These are phyloP conservation scores for Cheilosia grossa DNA, from an alignment of 2,888 invertebrate genomes.

Conservation along the genomic window DNA sequence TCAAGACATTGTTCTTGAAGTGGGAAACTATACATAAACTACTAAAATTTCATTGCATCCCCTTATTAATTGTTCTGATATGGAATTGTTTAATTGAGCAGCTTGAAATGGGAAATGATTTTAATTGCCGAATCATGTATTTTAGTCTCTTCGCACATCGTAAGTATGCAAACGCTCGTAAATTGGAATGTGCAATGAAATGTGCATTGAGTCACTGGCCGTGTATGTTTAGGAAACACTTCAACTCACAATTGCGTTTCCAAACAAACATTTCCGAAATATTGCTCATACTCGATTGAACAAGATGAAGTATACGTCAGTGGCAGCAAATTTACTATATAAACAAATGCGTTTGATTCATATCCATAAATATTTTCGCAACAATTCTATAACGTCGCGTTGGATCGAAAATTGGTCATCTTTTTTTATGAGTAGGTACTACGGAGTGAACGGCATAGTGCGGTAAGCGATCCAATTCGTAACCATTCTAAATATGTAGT, in stretches of 20 bases:
- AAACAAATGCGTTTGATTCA: background rate
- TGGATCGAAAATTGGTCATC: too few species aligned
- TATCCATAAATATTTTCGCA: background rate
- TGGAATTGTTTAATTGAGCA: background rate
- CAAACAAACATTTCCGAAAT: conserved; percentile 5
- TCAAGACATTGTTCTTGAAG: too few species aligned
- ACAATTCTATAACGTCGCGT: too few species aligned
- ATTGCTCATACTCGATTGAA: background rate
- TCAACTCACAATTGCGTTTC: background rate
- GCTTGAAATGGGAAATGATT: background rate
- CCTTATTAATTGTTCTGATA: too few species aligned
- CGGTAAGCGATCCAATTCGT: too few species aligned
- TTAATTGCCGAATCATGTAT: background rate
- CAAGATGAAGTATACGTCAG: background rate
- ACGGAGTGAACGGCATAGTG: too few species aligned
- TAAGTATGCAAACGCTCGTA: background rate
- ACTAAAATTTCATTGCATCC: too few species aligned
- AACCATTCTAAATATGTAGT: too few species aligned
- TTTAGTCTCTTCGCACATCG: conserved; percentile 1
- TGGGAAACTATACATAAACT: too few species aligned
- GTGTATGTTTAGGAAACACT: background rate
- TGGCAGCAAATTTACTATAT: background rate
- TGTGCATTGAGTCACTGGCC: conserved; percentile 8
- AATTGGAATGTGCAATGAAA: background rate
- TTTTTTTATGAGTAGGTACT: too few species aligned